Base-by-base conservation (phyloP, 2,113 vertebrate genomes). In the Mus pahari region DNA sequence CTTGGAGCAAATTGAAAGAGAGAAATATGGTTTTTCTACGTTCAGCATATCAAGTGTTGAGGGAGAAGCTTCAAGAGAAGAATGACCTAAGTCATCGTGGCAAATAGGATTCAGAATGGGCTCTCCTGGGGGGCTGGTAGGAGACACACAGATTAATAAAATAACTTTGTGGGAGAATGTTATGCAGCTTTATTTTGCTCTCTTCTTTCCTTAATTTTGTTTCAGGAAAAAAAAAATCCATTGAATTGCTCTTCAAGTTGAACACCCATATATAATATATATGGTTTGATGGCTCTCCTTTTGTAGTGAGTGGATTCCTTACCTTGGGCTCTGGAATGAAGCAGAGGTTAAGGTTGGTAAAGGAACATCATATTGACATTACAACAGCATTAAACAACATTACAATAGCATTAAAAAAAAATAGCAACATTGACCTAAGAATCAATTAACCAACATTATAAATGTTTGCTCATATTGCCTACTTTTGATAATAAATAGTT, bases 341-440 rank as follows among this genome's bases (percentile, higher is more conserved):
- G 3, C 4, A 3, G 26, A 13, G 77, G 3, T 28, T 42, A 16
- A 28, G 9, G 22, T 12, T 36, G 0, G 1, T 7, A 71, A 74
- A 62, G 33, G 2, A 22, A 78, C 31, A n/a, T 5, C 2, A 20
- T 45, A 20, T 50, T 71, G n/a, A 77, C 31, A 42, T 19, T 5
- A 66, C 55, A 28, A 14, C 26, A 55, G 5, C 24, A 6, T 77
- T 53, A 16, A 19, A 19, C 3, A 13, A 19, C n/a, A n/a, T n/a
- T n/a, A n/a, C n/a, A n/a, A n/a, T n/a, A n/a, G n/a, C n/a, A n/a
- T n/a, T n/a, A 60, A 20, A 19, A 24, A 19, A 53, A 36, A 39
- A 86, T 53, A 64, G 5, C 33, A 84, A 0, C 73, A 42, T 22
- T 45, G 2, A 42, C 48, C 13, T 62, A 12, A 42, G 33, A 6